Base-by-base conservation (phyloP, 2,113 vertebrate genomes). In the Sardina pilchardus region DNA sequence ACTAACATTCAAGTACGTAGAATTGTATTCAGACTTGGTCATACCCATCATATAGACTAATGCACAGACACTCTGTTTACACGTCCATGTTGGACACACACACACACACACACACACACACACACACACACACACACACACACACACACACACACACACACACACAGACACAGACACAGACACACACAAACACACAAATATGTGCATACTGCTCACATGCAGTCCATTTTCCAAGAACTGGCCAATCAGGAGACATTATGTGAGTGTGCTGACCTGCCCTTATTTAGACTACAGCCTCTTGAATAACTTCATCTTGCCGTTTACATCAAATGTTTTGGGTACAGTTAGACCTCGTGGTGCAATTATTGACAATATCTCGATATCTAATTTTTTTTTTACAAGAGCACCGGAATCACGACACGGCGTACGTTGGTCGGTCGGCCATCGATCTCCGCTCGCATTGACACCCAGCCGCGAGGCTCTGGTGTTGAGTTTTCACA, bases 401-500 rank as follows among this genome's bases (percentile, higher is more conserved):
- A 14, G 63, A 71, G 63, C 12, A 39, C 26, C 10, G 71, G 71
- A 78, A 78, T 78, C 71, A 78, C 30, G 71, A 16, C 71, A 75
- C 67, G 67, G 16, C 30, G 30, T 14, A 36, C 12, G 71, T 30
- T 78, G 71, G 34, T 16, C 71, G 71, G 34, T 16, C 71, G 14
- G 71, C 10, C 71, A 78, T 78, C 34, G 71, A 78, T 78, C 71
- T 78, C 71, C 71, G 24, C 63, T 71, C 2, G 71, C 71, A 36
- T 36, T 78, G 71, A 78, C 71, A 78, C 71, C 71, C 63, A 78
- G 14, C 71, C 14, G 71, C 30, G 30, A 78, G 30, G 45, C 59
- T 34, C 43, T 75, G 44, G 85, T 81, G 82, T 24, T 81, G 42
- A 34, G 84, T 83, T 86, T 88, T 81, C 80, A 71, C 5, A 43